These are phyloP conservation scores for Heliconius sara DNA, from an alignment of 2,888 invertebrate genomes.

Conservation along the genomic window DNA sequence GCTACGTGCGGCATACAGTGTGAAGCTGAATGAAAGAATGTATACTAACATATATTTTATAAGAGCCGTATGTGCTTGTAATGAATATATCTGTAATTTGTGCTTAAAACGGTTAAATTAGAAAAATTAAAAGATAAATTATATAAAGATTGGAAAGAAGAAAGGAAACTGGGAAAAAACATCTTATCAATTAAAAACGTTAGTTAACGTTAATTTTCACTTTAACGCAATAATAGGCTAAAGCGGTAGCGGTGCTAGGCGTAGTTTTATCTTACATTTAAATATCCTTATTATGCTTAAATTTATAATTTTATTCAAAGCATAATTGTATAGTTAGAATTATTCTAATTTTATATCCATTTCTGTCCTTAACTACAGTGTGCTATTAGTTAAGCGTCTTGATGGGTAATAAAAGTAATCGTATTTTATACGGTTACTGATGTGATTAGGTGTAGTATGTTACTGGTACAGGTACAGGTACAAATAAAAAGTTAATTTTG, in stretches of 20 bases:
- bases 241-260: neutral
- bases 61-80: no score
- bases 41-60: no score
- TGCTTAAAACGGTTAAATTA: no score
- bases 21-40: no score
- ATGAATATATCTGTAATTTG: no score
- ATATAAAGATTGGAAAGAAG: no score
- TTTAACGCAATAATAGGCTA: neutral
- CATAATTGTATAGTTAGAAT: neutral
- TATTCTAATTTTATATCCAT: neutral
- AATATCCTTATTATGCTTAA: neutral
- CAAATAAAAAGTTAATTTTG: neutral
- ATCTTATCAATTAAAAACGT: neutral
- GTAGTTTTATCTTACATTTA: neutral
- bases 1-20: no score
- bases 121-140: neutral
- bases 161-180: no score
- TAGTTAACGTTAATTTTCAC: no score
- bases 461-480: neutral
- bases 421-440: neutral
- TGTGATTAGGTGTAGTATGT: neutral
- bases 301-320: conserved; percentile 2
- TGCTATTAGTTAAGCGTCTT: conserved; percentile 17
- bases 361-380: neutral
- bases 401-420: conserved; percentile 5